Base-by-base conservation (phyloP, 2,113 vertebrate species). In the Sphyrna mokarran region DNA sequence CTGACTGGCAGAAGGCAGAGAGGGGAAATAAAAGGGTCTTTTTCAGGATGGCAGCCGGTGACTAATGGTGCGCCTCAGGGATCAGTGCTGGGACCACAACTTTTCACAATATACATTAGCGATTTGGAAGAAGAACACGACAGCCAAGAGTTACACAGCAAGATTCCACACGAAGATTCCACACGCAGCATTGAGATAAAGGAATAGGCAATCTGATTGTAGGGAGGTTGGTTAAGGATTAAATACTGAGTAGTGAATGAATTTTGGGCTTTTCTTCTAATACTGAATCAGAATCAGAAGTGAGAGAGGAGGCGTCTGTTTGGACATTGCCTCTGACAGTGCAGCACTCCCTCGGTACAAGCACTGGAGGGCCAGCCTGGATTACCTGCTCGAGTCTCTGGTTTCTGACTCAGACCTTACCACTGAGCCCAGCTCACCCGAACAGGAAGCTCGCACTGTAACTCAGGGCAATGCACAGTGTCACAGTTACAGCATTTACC, bases 401-500 rank as follows among this genome's bases (percentile, higher is more conserved):
- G 29, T 16, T 61, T 43, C 37, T 4, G 37, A 6, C 78, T 37
- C 58, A 68, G 11, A 29, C 23, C 23, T 3, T 16, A 90, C 26
- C 54, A 61, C 54, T 1, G 58, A 63, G 11, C 58, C 14, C 54
- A 1, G 58, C 29, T 91, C 29, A 93, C 33, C 33, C 20, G 29
- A 83, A 6, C n/a, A 16, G 14, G 78, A 66, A 91, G 14, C 18
- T 20, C 7, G 1, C 33, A 16, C 13, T 20, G 33, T 7, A 93
- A 93, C 37, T 37, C 61, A 37, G 61, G 29, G 66, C 37, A 1
- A 90, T 18, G 87, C 11, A 33, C 89, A 66, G 16, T 37, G 66
- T 66, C 33, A 1, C 61, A 37, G n/a, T 37, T 33, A n/a, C 63
- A 93, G 85, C 86, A 10, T 63, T 97, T 96, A 98, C 98, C 97